phyloP scores from a whole-genome alignment of 1,140 invertebrate species.

The Drosophila bipectinata region DNA sequence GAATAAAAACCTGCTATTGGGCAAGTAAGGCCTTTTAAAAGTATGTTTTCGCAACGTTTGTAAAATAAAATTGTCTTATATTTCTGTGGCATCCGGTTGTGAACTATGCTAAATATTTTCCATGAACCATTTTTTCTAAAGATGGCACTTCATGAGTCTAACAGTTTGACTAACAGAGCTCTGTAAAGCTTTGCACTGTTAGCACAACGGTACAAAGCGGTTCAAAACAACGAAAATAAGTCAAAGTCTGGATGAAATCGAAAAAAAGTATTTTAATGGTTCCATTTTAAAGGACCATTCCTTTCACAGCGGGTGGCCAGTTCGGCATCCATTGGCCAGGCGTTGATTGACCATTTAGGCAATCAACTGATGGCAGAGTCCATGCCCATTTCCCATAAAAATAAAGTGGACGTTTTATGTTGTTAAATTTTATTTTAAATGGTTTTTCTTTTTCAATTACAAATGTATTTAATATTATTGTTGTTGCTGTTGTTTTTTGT shows the following conservation, averaged over 20 bases:
- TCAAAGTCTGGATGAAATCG: neutral
- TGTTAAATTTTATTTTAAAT: slow-evolving; percentile 81
- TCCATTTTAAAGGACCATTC: neutral
- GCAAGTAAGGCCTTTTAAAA: too few species aligned
- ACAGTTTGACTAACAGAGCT: neutral
- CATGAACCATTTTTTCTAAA: neutral
- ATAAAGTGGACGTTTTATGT: slow-evolving; percentile 53
- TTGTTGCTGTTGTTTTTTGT: slow-evolving; percentile 45
- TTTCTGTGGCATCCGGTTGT: neutral
- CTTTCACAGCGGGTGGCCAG: neutral
- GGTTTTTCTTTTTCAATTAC: slow-evolving; percentile 75
- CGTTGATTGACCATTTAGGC: slow-evolving; percentile 18
- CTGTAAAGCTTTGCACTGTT: too few species aligned
- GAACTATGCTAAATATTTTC: neutral
- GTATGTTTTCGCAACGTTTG: too few species aligned
- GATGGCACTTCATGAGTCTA: neutral
- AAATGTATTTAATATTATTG: slow-evolving; percentile 80
- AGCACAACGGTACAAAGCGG: too few species aligned
- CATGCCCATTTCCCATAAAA: slow-evolving; percentile 26
- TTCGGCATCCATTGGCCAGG: slow-evolving; percentile 12
- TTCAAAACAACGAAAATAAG: neutral
- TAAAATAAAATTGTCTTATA: too few species aligned
- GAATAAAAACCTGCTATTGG: too few species aligned
- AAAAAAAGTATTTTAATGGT: neutral
- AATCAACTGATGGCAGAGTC: slow-evolving; percentile 2